Conservation (phyloP, 2,888 invertebrate species). For the Morinoia aosen region DNA sequence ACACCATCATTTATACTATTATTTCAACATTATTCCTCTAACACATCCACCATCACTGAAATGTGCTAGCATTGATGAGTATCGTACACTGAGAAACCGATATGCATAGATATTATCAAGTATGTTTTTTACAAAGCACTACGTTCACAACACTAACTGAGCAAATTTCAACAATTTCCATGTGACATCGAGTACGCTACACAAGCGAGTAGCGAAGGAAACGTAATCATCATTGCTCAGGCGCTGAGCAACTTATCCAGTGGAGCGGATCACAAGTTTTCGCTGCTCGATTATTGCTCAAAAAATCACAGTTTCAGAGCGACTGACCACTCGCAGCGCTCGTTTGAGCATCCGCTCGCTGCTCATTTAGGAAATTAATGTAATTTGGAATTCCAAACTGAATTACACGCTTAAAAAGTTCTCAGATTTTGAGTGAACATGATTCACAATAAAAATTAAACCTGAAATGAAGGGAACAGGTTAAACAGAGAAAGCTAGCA, state of each 20-base stretch:
- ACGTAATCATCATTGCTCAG: background rate
- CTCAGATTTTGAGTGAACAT: background rate
- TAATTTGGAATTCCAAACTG: slow-evolving; percentile 17
- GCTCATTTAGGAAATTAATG: background rate
- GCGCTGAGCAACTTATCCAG: background rate
- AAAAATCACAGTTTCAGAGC: background rate
- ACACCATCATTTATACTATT: background rate
- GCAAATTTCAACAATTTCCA: background rate
- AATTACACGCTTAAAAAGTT: background rate
- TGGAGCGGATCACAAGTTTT: background rate
- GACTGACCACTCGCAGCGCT: background rate
- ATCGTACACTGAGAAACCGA: background rate
- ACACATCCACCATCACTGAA: background rate
- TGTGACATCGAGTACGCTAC: background rate
- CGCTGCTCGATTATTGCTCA: slow-evolving; percentile 3
- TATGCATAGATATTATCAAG: background rate
- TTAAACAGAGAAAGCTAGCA: background rate
- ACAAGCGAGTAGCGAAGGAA: background rate
- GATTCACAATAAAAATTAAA: slow-evolving; percentile 9
- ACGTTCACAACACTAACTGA: background rate
- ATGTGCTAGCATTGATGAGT: background rate
- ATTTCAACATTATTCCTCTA: background rate
- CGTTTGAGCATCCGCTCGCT: background rate
- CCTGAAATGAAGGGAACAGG: background rate
- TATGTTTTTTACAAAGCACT: background rate